Base-by-base conservation (phyloP, 2,113 vertebrate genomes). In the Mastomys coucha region DNA sequence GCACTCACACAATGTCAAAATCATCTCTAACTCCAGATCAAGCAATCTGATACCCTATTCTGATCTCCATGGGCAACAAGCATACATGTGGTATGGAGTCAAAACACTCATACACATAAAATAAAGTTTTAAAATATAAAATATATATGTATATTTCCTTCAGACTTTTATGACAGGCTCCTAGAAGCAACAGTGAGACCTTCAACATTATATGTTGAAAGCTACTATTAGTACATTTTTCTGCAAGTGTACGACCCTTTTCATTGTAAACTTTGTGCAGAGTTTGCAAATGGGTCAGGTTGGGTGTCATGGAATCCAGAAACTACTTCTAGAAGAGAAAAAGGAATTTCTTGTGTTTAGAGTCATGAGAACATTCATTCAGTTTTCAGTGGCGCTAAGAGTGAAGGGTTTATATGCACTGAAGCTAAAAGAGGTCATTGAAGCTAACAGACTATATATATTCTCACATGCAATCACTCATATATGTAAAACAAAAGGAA, bases 141-240 rank as follows among this genome's bases (percentile, higher is more conserved):
- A 84, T 39, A 2, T 5, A 26, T 60, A 6, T 2, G 12, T 58
- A 22, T 96, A 95, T 94, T 98, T 73, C 8, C 96, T 80, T 53
- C 49, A 96, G 92, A 98, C 96, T 88, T 96, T 97, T 97, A 97
- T 96, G 96, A 22, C 76, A 96, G 96, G 98, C 97, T 98, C 94
- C 92, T 97, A 96, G 95, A 96, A 98, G 93, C 93, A 56, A 9
- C 19, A 98, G 94, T 97, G 86, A 98, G 95, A 98, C 96, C 95
- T 91, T 77, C 95, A 91, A 97, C 96, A 88, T 94, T 96, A 98
- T 97, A 97, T 97, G 98, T 98, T 97, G 96, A 97, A 97, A 97
- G 94, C 97, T 97, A 98, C 97, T 97, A 98, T 85, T 97, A 98
- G 96, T 95, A 97, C 89, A 97, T 98, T 96, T 94, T 81, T 93